These are phyloP conservation scores for Acanthoscelides obtectus DNA, from an alignment of 2,888 invertebrate species.

Conservation along the genomic window DNA sequence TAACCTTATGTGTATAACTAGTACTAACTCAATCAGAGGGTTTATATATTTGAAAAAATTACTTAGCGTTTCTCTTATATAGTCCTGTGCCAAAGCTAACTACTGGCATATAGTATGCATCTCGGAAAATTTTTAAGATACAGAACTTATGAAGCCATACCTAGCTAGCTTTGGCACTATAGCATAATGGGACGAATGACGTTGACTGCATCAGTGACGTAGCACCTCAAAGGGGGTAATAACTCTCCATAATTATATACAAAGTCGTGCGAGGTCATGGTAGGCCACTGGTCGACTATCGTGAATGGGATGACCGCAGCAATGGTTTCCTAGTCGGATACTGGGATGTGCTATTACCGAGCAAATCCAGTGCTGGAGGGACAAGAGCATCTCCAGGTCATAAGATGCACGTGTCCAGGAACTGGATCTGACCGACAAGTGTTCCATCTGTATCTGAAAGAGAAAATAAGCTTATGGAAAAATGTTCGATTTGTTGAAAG, in stretches of 20 bases:
- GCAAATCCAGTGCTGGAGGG: neutral
- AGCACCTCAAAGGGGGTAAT: neutral
- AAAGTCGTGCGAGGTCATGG: neutral
- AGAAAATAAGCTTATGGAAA: too few relatives aligned
- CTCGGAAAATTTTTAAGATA: too few relatives aligned
- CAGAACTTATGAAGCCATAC: too few relatives aligned
- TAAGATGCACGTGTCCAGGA: neutral
- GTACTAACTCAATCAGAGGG: constrained; percentile 35
- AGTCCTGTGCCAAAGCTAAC: neutral
- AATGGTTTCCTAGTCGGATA: neutral
- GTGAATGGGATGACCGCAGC: neutral
- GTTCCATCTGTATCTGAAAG: neutral
- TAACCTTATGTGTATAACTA: constrained; percentile 20
- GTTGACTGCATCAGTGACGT: neutral
- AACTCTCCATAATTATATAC: neutral
- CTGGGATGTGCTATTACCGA: neutral
- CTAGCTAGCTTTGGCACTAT: too few relatives aligned
- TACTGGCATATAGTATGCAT: neutral
- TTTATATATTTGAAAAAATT: constrained; percentile 14
- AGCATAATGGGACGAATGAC: neutral
- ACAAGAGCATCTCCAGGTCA: neutral
- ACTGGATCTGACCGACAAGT: neutral
- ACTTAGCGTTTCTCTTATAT: neutral
- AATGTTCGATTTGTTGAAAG: too few relatives aligned
- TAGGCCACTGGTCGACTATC: neutral